Evolutionary conservation across 2,888 invertebrate genomes (phyloP).

Genomic region (Pediacus dermestoides): DNA sequence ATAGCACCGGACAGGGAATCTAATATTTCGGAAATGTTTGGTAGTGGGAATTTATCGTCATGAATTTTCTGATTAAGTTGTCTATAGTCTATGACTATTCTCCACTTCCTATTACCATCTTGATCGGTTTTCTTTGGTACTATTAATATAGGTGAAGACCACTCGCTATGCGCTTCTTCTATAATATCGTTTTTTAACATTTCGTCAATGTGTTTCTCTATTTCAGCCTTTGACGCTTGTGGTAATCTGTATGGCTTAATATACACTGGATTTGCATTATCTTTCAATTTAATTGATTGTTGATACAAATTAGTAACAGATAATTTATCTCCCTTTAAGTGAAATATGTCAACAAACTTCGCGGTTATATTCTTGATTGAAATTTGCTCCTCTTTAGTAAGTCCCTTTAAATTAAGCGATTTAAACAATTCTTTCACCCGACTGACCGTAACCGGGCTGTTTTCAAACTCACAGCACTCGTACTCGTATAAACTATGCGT

Average conservation of each 20-base stretch:
- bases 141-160: too few species aligned
- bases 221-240: conserved; percentile 2
- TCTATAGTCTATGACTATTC: conserved; percentile 1
- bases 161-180: too few species aligned
- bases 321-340: neutral
- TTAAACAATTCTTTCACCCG: neutral
- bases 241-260: conserved; percentile 3
- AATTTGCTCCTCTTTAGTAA: neutral
- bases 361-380: neutral
- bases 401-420: neutral
- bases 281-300: neutral
- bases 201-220: neutral
- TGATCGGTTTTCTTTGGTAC: conserved; percentile 2
- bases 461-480: neutral
- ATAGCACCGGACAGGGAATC: conserved; percentile 2
- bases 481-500: neutral
- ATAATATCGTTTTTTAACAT: conserved; percentile 4
- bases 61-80: neutral
- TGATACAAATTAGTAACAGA: conserved; percentile 3
- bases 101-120: neutral
- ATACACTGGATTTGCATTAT: neutral
- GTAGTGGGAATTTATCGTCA: conserved; percentile 2
- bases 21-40: conserved; percentile 12
- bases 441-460: neutral
- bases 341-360: conserved; percentile 1